A percentile compares a stretch with the other conserved stretches of the same genome.
phyloP scores from a whole-genome alignment of 2,888 invertebrate genomes.

The Leucophenga montana region DNA sequence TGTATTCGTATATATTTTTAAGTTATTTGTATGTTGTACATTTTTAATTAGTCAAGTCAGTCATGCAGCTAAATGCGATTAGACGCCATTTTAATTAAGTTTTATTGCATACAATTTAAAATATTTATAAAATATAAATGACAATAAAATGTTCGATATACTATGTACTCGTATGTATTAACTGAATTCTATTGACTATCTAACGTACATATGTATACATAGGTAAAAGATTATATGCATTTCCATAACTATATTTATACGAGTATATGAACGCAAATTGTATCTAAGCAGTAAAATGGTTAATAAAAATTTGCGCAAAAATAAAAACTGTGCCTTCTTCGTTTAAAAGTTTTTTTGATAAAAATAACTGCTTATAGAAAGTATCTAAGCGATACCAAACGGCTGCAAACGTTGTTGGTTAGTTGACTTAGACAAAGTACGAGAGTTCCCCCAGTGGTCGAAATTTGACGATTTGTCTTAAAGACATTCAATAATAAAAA shows the following conservation, averaged over 20 bases:
- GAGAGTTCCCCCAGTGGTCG: too few species aligned
- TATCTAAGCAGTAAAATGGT: not conserved
- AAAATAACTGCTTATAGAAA: too few species aligned
- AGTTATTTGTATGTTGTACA: not conserved
- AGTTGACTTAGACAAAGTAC: too few species aligned
- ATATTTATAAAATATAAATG: slow-evolving; percentile 20
- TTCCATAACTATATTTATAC: slow-evolving; percentile 21
- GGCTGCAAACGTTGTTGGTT: too few species aligned
- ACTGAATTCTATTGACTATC: not conserved
- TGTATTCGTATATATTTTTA: not conserved
- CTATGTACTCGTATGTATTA: not conserved
- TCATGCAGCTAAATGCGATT: not conserved
- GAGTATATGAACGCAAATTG: not conserved
- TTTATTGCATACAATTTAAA: not conserved
- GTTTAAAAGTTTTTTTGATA: too few species aligned
- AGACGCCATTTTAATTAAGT: not conserved
- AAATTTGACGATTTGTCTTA: too few species aligned
- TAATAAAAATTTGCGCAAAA: too few species aligned
- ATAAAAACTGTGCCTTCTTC: too few species aligned
- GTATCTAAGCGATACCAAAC: too few species aligned
- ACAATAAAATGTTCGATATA: slow-evolving; percentile 22
- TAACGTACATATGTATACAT: not conserved
- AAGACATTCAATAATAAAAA: too few species aligned
- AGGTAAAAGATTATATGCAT: slow-evolving; percentile 19
- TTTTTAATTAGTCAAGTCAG: slow-evolving; percentile 1